A percentile compares a stretch with the other conserved stretches of the same genome.
Conservation (phyloP, 2,888 invertebrate species). For the Alloscopus bannaensis region DNA sequence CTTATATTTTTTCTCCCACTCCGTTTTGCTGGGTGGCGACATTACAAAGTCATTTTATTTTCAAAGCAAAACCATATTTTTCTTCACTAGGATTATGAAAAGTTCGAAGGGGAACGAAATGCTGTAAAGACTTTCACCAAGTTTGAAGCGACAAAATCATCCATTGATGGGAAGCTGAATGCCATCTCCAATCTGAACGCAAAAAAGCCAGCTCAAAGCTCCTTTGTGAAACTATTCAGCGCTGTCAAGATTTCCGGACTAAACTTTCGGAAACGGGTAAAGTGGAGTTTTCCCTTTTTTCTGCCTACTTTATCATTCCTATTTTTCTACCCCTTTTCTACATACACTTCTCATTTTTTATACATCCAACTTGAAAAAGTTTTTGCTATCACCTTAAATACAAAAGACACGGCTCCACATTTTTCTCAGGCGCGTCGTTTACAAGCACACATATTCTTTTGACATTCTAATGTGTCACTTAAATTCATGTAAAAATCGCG, state of each 20-base stretch:
- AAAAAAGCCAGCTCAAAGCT: conserved; percentile 36
- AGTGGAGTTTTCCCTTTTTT: conserved; percentile 10
- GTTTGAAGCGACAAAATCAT: conserved; percentile 48
- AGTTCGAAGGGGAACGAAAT: conserved; percentile 40
- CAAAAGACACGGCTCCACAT: neutral
- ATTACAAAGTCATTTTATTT: neutral
- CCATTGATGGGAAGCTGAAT: conserved; percentile 45
- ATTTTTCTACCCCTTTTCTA: neutral
- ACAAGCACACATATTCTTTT: neutral
- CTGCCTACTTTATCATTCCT: neutral
- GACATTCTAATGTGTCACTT: neutral
- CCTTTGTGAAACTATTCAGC: conserved; percentile 53
- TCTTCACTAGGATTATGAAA: conserved; percentile 38
- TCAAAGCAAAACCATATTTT: conserved; percentile 4
- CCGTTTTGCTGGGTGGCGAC: too few species aligned
- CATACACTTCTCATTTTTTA: neutral
- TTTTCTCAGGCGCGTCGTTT: neutral
- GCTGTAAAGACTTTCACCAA: conserved; percentile 45
- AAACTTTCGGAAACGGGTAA: conserved; percentile 54
- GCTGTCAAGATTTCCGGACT: conserved; percentile 61
- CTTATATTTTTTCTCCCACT: too few species aligned
- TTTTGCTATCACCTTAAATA: too few species aligned
- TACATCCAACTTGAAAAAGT: neutral
- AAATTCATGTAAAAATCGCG: conserved; percentile 15
- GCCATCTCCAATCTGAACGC: conserved; percentile 43